Evolutionary conservation across 2,113 vertebrate genomes (phyloP).

Genomic region (Lichenostomus cassidix): DNA sequence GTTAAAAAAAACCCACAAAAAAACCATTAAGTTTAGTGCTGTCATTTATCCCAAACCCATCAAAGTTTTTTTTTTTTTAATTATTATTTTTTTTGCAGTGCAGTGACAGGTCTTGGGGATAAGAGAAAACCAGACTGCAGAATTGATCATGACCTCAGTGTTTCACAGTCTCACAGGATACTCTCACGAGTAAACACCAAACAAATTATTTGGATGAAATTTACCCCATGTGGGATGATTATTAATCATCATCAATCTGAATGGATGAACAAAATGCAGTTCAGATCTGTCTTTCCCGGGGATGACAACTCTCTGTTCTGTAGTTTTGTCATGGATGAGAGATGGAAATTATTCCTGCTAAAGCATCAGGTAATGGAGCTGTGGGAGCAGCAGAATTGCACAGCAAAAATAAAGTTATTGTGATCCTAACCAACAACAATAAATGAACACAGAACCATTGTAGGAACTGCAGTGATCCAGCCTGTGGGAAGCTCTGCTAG

Average conservation of each 20-base stretch:
- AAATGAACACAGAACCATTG: not conserved
- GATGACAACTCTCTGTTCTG: not conserved
- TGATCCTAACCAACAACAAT: not conserved
- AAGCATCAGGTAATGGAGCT: not conserved
- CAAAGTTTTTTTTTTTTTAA: not conserved
- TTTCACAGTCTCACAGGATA: not conserved
- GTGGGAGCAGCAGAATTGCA: not conserved
- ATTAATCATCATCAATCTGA: not conserved
- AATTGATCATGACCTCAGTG: not conserved
- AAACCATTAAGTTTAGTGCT: not conserved
- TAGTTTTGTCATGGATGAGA: not conserved
- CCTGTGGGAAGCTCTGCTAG: not conserved
- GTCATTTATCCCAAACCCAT: not conserved
- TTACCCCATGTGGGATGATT: not conserved
- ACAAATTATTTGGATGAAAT: not conserved
- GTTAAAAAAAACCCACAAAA: not conserved
- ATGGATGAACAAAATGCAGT: not conserved
- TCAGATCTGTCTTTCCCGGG: not conserved
- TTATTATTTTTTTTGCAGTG: not conserved
- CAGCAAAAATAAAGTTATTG: accelerated
- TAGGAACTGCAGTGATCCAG: not conserved
- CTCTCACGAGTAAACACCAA: not conserved
- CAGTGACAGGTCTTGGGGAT: not conserved
- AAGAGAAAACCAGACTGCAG: not conserved
- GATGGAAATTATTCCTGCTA: not conserved